Conservation (phyloP, 2,797 vertebrate species). For the Acanthurus lineatus region DNA sequence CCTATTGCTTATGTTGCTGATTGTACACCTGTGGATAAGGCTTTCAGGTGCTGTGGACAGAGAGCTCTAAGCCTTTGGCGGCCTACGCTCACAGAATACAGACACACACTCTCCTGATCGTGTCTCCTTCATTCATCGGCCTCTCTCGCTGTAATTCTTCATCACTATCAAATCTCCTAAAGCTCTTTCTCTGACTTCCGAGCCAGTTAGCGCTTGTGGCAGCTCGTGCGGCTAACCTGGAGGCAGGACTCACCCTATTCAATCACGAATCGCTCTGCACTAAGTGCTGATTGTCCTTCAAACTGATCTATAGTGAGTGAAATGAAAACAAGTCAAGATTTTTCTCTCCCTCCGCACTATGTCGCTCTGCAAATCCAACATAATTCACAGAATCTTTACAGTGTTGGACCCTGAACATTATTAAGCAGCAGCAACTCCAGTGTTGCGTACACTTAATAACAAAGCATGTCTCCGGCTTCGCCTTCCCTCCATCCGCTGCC, state of each 20-base stretch:
- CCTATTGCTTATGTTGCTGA: slow-evolving; percentile 81
- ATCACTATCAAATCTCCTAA: slow-evolving; percentile 4
- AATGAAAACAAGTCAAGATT: slow-evolving; percentile 14
- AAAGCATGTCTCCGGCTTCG: slow-evolving; percentile 66
- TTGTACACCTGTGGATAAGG: slow-evolving; percentile 83
- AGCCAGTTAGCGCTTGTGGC: slow-evolving; percentile 7
- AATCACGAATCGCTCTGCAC: neutral
- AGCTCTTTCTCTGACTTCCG: slow-evolving; percentile 20
- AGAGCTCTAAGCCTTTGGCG: slow-evolving; percentile 64
- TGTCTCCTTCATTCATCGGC: slow-evolving; percentile 33
- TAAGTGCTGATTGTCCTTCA: slow-evolving; percentile 39
- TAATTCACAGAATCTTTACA: slow-evolving; percentile 51
- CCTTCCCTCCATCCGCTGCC: slow-evolving; percentile 63
- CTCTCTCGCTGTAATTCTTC: slow-evolving; percentile 4
- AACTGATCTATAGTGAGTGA: neutral
- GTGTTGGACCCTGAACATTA: slow-evolving; percentile 72
- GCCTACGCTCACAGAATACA: slow-evolving; percentile 68
- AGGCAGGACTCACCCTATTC: neutral
- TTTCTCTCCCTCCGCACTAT: neutral
- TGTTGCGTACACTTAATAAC: slow-evolving; percentile 77
- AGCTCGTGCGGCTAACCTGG: neutral
- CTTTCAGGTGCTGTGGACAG: slow-evolving; percentile 70
- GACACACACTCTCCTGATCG: slow-evolving; percentile 46
- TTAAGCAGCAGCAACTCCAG: slow-evolving; percentile 75
- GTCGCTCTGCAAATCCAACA: slow-evolving; percentile 46